Evolutionary conservation across 2,888 invertebrate genomes (phyloP).

Genomic region (Dysmachus trigonus): DNA sequence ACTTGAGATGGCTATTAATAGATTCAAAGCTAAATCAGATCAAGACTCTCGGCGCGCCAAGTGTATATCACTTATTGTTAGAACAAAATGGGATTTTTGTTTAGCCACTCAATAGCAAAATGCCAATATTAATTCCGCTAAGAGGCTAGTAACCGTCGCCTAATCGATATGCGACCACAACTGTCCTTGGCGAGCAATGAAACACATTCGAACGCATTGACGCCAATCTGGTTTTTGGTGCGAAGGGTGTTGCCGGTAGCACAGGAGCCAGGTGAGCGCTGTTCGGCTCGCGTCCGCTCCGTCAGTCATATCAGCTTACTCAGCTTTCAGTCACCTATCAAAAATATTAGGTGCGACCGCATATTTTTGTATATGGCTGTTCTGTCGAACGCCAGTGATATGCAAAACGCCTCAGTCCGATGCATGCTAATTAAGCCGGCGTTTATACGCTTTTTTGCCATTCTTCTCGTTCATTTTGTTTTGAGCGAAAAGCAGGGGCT

Average conservation of each 20-base stretch:
- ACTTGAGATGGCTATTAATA: background rate
- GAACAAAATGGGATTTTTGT: background rate
- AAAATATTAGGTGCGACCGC: constrained; percentile 29
- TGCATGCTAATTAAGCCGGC: constrained; percentile 27
- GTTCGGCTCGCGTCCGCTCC: background rate
- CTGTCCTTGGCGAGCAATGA: constrained; percentile 13
- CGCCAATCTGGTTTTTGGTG: constrained; percentile 6
- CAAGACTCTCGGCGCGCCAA: background rate
- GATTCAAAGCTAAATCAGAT: background rate
- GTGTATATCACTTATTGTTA: background rate
- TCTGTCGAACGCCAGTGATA: background rate
- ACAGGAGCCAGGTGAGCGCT: background rate
- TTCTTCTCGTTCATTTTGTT: background rate
- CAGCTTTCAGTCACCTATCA: background rate
- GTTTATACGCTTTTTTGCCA: background rate
- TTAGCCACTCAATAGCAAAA: background rate
- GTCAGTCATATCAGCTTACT: background rate
- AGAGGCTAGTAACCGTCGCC: background rate
- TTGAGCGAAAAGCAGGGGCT: background rate
- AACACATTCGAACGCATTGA: background rate
- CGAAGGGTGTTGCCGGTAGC: constrained; percentile 14
- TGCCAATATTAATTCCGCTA: background rate
- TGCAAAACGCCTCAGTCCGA: background rate
- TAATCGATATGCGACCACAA: background rate
- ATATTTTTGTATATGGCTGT: background rate